Percentiles rank a stretch among this genome's conserved stretches.
Conservation (phyloP, 2,888 invertebrate species). For the Drosophila subsilvestris region DNA sequence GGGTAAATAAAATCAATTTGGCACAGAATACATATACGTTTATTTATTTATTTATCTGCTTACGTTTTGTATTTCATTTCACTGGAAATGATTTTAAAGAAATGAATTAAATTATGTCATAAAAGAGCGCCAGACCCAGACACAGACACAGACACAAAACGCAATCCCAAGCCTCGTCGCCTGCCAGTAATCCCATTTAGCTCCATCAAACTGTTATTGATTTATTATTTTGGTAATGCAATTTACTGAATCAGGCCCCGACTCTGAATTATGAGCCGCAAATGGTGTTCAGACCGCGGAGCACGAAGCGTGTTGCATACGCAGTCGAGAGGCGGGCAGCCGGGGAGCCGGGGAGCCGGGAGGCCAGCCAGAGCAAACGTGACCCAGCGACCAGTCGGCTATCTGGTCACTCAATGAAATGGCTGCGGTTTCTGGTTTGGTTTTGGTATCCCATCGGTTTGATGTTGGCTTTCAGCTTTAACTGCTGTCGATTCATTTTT, state of each 20-base stretch:
- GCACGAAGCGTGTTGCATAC: conserved; percentile 3
- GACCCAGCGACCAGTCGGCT: conserved; percentile 10
- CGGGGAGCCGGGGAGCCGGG: neutral
- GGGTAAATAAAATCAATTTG: conserved; percentile 62
- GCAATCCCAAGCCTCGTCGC: conserved; percentile 19
- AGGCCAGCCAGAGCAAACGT: conserved; percentile 15
- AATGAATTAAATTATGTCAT: conserved; percentile 70
- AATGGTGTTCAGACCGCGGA: conserved; percentile 29
- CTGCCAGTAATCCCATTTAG: conserved; percentile 70
- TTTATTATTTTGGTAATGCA: conserved; percentile 76
- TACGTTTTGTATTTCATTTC: conserved; percentile 26
- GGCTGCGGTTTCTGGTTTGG: conserved; percentile 33
- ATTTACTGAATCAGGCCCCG: conserved; percentile 39
- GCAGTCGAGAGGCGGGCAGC: neutral
- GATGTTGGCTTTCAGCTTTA: neutral
- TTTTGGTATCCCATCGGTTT: conserved; percentile 17
- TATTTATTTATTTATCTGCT: conserved; percentile 34
- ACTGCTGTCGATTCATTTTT: neutral
- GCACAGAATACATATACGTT: conserved; percentile 10
- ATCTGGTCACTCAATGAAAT: conserved; percentile 38
- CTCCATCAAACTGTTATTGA: conserved; percentile 66
- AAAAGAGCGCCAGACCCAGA: conserved; percentile 51
- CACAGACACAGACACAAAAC: conserved; percentile 4
- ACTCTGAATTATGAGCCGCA: conserved; percentile 41
- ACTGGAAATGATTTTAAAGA: conserved; percentile 63